Percentiles rank a stretch among this genome's conserved stretches.
Conservation (phyloP, 2,797 vertebrate genomes). For the Naso thynnoides region DNA sequence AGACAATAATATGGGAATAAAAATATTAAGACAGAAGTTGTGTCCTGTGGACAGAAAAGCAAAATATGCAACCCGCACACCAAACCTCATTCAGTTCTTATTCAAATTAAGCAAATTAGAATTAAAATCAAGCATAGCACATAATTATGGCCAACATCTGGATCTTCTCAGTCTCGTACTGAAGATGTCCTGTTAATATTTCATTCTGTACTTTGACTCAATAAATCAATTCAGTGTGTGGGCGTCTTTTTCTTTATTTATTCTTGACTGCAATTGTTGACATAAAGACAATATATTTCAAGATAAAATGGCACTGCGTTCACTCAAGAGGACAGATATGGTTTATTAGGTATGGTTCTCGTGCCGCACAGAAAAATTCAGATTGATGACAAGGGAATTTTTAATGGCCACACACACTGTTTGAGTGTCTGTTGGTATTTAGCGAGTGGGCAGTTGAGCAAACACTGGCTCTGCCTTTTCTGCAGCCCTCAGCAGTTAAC, state of each 20-base stretch:
- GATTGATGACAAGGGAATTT: constrained; percentile 19
- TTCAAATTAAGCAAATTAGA: not conserved
- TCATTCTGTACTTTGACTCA: not conserved
- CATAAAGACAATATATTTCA: not conserved
- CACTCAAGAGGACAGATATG: constrained; percentile 19
- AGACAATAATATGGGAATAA: not conserved
- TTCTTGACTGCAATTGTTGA: not conserved
- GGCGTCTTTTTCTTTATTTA: not conserved
- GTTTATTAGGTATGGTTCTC: constrained; percentile 21
- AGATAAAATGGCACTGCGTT: not conserved
- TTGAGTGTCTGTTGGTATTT: constrained; percentile 51
- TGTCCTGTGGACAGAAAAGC: not conserved
- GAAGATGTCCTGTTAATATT: not conserved
- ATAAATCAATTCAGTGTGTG: not conserved
- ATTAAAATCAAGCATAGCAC: not conserved
- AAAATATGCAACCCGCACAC: not conserved
- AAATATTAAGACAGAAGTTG: not conserved
- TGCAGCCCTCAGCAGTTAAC: constrained; percentile 47
- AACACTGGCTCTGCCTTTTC: constrained; percentile 44
- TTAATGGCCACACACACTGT: constrained; percentile 35
- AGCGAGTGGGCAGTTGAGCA: constrained; percentile 46
- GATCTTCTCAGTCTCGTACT: not conserved
- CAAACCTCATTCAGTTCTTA: not conserved
- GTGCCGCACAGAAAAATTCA: constrained; percentile 7
- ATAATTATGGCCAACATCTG: not conserved